Conservation (phyloP, 1,140 invertebrate species). For the Chlorops oryzae region DNA sequence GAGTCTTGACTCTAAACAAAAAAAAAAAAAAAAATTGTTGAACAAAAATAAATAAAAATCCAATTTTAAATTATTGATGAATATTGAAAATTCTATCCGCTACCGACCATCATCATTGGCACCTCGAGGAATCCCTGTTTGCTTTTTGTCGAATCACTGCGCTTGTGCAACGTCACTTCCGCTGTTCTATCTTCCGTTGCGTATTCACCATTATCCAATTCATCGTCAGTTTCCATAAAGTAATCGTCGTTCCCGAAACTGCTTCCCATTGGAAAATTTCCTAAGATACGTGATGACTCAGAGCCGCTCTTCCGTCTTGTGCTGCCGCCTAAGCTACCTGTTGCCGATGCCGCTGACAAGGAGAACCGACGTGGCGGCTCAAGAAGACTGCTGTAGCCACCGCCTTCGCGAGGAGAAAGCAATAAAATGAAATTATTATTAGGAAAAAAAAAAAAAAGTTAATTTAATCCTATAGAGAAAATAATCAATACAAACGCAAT, state of each 20-base stretch:
- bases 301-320: slow-evolving; percentile 46
- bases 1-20: slow-evolving; percentile 47
- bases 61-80: background rate
- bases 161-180: slow-evolving; percentile 23
- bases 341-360: slow-evolving; percentile 37
- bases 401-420: slow-evolving; percentile 43
- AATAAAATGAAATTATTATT: too few species aligned
- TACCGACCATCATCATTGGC: slow-evolving; percentile 27
- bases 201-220: slow-evolving; percentile 40
- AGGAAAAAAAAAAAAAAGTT: too few species aligned
- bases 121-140: slow-evolving; percentile 49
- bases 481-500: too few species aligned
- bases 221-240: slow-evolving; percentile 48
- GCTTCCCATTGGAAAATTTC: slow-evolving; percentile 54
- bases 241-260: slow-evolving; percentile 50
- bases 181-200: slow-evolving; percentile 15
- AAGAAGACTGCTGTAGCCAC: slow-evolving; percentile 63
- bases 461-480: too few species aligned
- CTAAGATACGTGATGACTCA: slow-evolving; percentile 44
- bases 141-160: slow-evolving; percentile 43
- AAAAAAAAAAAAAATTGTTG: background rate
- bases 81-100: slow-evolving; percentile 16
- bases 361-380: slow-evolving; percentile 57
- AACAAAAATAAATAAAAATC: background rate
- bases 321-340: slow-evolving; percentile 24